Base-by-base conservation (phyloP, 2,797 vertebrate species). In the Heteromormyrus szaboi region DNA sequence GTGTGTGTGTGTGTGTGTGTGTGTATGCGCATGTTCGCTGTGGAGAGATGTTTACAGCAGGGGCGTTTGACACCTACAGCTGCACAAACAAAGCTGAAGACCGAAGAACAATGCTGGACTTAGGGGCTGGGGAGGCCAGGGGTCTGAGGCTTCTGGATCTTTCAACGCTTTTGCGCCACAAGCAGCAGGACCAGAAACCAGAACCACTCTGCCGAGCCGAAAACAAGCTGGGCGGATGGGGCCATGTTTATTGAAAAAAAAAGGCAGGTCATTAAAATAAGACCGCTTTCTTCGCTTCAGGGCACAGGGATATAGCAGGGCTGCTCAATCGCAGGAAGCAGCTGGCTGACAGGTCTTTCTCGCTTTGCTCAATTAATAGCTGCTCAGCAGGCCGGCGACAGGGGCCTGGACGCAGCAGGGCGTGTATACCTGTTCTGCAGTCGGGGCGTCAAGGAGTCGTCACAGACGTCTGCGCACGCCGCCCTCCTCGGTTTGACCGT, bases 51-150 rank as follows among this genome's bases (percentile, higher is more conserved):
- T 91, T 89, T 92, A 90, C 92, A 92, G 94, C 93, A 92, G 93
- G 93, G 90, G 91, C 88, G 90, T 62, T 68, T 92, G 93, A 92
- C 91, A 94, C 92, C 81, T 95, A 93, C 96, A 96, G 95, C 95
- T 96, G 95, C 94, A 95, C 95, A 96, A 96, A 96, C 94, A 95
- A 96, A 93, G 92, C 89, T 89, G 89, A 76, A 72, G 87, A 56
- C 90, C 91, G 6, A 89, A 92, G 93, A 93, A 96, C 94, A 96
- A 95, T 95, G 93, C 89, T 25, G 65, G 83, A 76, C 92, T 91
- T 93, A 84, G 87, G 90, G 88, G 48, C 68, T n/a, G 2, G 89
- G 88, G 89, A 48, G 87, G 72, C 86, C 17, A 19, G 87, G 41
- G 83, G 83, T 51, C 83, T 46, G 22, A 48, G 29, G 51, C 51